Evolutionary conservation across 2,113 vertebrate species (phyloP).

Genomic region (Neotragus moschatus): DNA sequence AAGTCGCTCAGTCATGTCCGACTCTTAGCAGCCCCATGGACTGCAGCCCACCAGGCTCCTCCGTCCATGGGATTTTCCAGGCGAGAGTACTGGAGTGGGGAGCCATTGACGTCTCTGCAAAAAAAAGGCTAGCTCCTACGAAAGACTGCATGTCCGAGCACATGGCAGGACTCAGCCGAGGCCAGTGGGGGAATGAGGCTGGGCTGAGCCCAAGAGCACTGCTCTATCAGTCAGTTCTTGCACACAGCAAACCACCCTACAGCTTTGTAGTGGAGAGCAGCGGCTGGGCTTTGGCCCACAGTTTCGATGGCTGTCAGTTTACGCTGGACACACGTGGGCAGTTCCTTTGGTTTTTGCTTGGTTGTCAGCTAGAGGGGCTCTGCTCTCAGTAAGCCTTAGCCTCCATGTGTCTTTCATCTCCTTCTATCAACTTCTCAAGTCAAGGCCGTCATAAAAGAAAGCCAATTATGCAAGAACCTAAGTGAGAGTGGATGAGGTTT

Average conservation of each 20-base stretch:
- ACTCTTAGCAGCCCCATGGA: no score
- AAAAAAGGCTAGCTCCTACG: not conserved
- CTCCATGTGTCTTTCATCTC: not conserved
- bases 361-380: not conserved
- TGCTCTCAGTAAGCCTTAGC: not conserved
- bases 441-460: not conserved
- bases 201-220: not conserved
- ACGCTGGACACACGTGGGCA: accelerated
- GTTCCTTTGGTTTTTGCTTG: not conserved
- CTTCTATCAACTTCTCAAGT: not conserved
- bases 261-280: not conserved
- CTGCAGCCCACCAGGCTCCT: no score
- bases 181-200: not conserved
- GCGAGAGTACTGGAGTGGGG: no score
- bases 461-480: not conserved
- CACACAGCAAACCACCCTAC: not conserved
- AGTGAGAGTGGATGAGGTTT: not conserved
- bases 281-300: not conserved
- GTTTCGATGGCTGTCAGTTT: not conserved
- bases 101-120: no score
- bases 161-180: not conserved
- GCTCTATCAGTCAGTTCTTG: not conserved
- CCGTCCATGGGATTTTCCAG: no score
- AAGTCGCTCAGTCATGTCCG: no score
- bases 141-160: not conserved